A percentile compares a stretch with the other conserved stretches of the same genome.
Evolutionary conservation across 1,140 invertebrate species (phyloP).

Genomic region (Dufourea novaeangliae): DNA sequence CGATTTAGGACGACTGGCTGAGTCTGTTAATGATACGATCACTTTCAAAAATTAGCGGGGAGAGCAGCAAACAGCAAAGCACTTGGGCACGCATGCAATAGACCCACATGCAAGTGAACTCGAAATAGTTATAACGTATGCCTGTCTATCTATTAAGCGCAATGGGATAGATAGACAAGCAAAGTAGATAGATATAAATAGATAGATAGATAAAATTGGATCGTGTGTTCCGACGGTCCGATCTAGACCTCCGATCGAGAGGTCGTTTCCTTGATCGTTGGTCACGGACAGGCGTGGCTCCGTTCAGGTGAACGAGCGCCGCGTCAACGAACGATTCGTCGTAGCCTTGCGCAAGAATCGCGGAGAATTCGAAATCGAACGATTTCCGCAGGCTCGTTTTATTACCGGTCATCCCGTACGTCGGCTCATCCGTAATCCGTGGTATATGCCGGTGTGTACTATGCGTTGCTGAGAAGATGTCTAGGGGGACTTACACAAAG

Average conservation of each 20-base stretch:
- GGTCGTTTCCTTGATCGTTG: too few relatives aligned
- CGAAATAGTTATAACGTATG: conserved; percentile 50
- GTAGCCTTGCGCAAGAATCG: conserved; percentile 18
- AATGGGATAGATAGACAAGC: conserved; percentile 50
- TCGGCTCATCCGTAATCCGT: conserved; percentile 51
- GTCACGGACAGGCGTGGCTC: too few relatives aligned
- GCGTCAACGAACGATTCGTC: conserved; percentile 55
- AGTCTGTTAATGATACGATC: conserved; percentile 55
- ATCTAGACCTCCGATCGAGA: too few relatives aligned
- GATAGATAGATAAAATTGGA: conserved; percentile 46
- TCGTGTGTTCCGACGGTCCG: conserved; percentile 27
- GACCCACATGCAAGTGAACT: conserved; percentile 78
- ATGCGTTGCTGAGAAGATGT: too few relatives aligned
- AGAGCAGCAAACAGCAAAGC: conserved; percentile 80
- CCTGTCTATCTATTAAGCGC: conserved; percentile 43
- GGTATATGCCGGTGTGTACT: conserved; percentile 24
- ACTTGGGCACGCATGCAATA: conserved; percentile 79
- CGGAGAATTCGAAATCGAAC: conserved; percentile 18
- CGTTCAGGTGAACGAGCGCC: conserved; percentile 38
- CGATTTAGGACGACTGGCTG: conserved; percentile 24
- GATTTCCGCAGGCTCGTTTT: conserved; percentile 29
- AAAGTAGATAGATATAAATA: conserved; percentile 74
- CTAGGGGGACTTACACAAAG: too few relatives aligned
- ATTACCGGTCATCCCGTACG: conserved; percentile 30
- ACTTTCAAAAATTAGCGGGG: conserved; percentile 63